These are phyloP conservation scores for Rhodinocichla rosea DNA, from an alignment of 2,113 vertebrate species.

Conservation along the genomic window DNA sequence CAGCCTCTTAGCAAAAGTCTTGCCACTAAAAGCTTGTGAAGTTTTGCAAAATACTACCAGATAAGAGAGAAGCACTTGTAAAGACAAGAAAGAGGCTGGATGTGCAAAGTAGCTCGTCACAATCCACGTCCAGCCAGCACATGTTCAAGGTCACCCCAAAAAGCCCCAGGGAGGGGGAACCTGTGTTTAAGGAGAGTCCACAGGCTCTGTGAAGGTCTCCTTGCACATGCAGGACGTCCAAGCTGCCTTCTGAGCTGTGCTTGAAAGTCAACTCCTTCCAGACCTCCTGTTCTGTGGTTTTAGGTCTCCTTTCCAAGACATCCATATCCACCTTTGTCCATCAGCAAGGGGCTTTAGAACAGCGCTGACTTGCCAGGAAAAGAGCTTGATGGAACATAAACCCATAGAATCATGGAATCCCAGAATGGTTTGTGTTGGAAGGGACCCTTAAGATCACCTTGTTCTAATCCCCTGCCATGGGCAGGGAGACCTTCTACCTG, in stretches of 20 bases:
- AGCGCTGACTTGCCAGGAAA: neutral
- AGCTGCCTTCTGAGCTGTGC: neutral
- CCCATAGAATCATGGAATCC: neutral
- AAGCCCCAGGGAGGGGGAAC: neutral
- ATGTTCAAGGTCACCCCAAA: neutral
- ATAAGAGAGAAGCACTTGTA: slow-evolving; percentile 1
- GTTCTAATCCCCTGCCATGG: neutral
- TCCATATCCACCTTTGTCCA: neutral
- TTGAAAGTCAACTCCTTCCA: neutral
- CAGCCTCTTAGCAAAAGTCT: neutral
- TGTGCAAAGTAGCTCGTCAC: neutral
- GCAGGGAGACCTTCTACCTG: neutral
- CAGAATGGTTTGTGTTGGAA: neutral
- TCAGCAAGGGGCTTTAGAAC: neutral
- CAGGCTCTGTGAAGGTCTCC: neutral
- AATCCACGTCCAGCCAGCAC: rapidly evolving
- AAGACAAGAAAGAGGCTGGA: neutral
- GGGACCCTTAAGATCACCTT: neutral
- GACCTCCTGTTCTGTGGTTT: neutral
- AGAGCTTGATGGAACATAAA: neutral
- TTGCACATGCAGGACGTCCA: neutral
- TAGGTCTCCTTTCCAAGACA: neutral
- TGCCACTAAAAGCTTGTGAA: neutral
- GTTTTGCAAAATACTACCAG: neutral
- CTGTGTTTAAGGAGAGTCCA: neutral